Base-by-base conservation (phyloP, 2,113 vertebrate genomes). In the Antechinus flavipes region DNA sequence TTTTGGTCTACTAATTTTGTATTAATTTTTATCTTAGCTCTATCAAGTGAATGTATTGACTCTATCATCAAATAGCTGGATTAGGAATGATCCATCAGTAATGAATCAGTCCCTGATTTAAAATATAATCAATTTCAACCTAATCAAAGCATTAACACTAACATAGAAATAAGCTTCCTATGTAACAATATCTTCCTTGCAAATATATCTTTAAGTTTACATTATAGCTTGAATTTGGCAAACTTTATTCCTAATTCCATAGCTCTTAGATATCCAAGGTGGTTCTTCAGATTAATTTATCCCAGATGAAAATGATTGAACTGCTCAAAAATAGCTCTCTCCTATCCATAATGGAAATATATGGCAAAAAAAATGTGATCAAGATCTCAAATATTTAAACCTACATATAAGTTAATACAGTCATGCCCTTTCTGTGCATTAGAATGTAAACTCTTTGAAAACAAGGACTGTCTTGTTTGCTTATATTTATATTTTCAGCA, bases 261-360 rank as follows among this genome's bases (percentile, higher is more conserved):
- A 91, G 26, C 91, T 93, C 52, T 95, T 76, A 58, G 54, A 8
- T 23, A 95, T 97, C 55, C 94, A 97, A 96, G 47, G 92, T 54
- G 94, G 61, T 89, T 90, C 94, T 89, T 96, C 92, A 96, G 94
- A 95, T 95, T 95, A 54, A 53, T 26, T 94, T 91, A 50, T 49
- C 61, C 93, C 56, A 27, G 93, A 94, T 61, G 24, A 55, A 89
- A 94, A 54, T 42, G 95, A 42, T 16, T 53, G 91, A 94, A 49
- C 54, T 97, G 52, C 56, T 96, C 91, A 92, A 56, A 91, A 26
- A 96, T 91, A 46, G 49, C 2, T 89, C 35, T 52, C 68, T 95
- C 52, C 46, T 95, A 95, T 95, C 93, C 56, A 35, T 8, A 84
- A 58, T 91, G 42, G 26, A n/a, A 50, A 91, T 49, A 22, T n/a